Evolutionary conservation across 2,888 invertebrate genomes (phyloP), one percentile per base, ranked within the genome.

Genomic region (Epinotia brunnichana): DNA sequence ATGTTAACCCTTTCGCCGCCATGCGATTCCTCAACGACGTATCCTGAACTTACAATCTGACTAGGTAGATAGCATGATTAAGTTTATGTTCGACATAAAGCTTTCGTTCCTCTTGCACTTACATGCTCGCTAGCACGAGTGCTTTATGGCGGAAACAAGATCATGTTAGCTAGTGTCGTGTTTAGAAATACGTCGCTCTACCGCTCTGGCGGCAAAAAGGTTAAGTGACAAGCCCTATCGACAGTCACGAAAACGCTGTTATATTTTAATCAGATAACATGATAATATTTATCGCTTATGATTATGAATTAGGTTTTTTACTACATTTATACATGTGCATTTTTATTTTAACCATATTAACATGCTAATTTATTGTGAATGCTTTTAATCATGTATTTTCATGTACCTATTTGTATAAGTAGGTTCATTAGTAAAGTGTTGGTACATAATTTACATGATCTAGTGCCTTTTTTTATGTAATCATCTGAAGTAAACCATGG

Each of bases 301-400:
- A 86, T 89, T 89, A 85, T 87, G 82, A 84, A 86, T 85, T 86
- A 85, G 78, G 81, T 84, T 85, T 77, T 81, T 80, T 73, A 79
- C 79, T 83, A 80, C 41, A 39, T 70, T 67, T 73, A 66, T 76
- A 74, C 81, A 82, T 85, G 79, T 75, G 63, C 59, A 72, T 90
- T 90, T 91, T 90, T 88, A 91, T 92, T 92, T 92, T 93, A 93
- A 92, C 92, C 85, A 78, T 85, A 91, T 90, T 93, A 93, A 93
- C 92, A 92, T 90, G 79, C 84, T 87, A 88, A 89, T 90, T 85
- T 83, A 86, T 82, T 87, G 81, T 89, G 86, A 87, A 88, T 90
- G 88, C 85, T 78, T 83, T 79, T 83, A 75, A 66, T 70, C 15
- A 72, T 74, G 56, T 79, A 84, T 85, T 83, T 83, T 80, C 82